Evolutionary conservation across 2,113 vertebrate species (phyloP).

Genomic region (Podarcis cretensis): DNA sequence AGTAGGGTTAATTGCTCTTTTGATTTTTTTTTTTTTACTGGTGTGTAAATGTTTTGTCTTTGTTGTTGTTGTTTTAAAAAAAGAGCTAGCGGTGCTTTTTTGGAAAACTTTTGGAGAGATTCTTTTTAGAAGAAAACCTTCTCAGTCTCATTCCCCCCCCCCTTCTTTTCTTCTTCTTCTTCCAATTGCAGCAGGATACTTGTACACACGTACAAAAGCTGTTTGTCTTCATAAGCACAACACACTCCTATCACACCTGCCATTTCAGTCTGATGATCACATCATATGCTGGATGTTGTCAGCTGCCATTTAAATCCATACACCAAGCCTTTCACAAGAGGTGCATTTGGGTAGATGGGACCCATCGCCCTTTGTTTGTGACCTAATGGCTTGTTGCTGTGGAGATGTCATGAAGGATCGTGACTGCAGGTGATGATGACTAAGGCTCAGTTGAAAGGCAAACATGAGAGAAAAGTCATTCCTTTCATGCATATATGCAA

Average conservation of each 20-base stretch:
- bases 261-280: conserved; percentile 32
- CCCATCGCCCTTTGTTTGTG: conserved; percentile 37
- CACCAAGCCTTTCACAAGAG: conserved; percentile 7
- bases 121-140: conserved; percentile 23
- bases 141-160: not conserved
- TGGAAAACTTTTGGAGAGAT: conserved; percentile 20
- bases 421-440: not conserved
- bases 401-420: not conserved
- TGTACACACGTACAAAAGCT: conserved; percentile 8
- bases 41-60: conserved; percentile 22
- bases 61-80: conserved; percentile 5
- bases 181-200: conserved; percentile 47
- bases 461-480: not conserved
- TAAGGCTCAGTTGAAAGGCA: conserved; percentile 17
- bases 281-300: conserved; percentile 46
- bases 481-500: not conserved
- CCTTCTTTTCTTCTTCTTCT: not conserved
- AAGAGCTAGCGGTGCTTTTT: not conserved
- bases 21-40: conserved; percentile 46
- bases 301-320: not conserved
- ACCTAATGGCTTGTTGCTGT: conserved; percentile 12
- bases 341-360: conserved; percentile 12
- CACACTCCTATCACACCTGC: conserved; percentile 10
- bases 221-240: conserved; percentile 36
- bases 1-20: conserved; percentile 25